Evolutionary conservation across 2,888 invertebrate species (phyloP), one percentile per base, ranked within the genome.

Genomic region (Nomada goodeniana): DNA sequence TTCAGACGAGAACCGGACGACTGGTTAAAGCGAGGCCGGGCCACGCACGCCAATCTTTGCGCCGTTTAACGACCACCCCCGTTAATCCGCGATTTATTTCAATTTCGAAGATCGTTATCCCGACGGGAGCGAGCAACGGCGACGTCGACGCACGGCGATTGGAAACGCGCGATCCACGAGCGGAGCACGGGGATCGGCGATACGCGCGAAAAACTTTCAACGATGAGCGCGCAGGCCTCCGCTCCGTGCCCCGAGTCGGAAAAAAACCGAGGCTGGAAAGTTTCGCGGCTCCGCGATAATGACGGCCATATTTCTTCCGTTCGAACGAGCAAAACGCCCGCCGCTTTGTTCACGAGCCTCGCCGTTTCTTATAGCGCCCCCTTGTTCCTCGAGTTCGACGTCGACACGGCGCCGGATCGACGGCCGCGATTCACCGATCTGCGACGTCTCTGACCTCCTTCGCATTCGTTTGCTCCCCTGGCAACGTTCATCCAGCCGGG

Each of bases 51-150:
- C 73, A 80, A 84, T 85, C 70, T 55, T 29, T 42, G 78, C 76
- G 23, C 42, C 70, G 68, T 77, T 84, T 86, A 82, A 84, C 77
- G 82, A 82, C 60, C 70, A 29, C 73, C 53, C 47, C 71, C 57
- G 71, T 81, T 81, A 79, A 88, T 86, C 79, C 76, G 71, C 83
- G 84, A 89, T 89, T 89, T 87, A 89, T 89, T 89, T 89, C 89
- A 89, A 88, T 89, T 88, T 87, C 60, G 13, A 64, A 61, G 76
- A 67, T 69, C 55, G 63, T 60, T 88, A 88, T 88, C 88, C 53
- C 20, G 65, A 60, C 44, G 3, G 29, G 10, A 11, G 0, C 9
- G 20, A 20, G 26, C 15, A 29, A 1, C 53, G 42, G 44, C 9
- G 15, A 15, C 47, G 13, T n/a, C 15, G 18, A n/a, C 5, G 18